Conservation (phyloP, 2,797 vertebrate species). For the Silurus lanzhouensis region DNA sequence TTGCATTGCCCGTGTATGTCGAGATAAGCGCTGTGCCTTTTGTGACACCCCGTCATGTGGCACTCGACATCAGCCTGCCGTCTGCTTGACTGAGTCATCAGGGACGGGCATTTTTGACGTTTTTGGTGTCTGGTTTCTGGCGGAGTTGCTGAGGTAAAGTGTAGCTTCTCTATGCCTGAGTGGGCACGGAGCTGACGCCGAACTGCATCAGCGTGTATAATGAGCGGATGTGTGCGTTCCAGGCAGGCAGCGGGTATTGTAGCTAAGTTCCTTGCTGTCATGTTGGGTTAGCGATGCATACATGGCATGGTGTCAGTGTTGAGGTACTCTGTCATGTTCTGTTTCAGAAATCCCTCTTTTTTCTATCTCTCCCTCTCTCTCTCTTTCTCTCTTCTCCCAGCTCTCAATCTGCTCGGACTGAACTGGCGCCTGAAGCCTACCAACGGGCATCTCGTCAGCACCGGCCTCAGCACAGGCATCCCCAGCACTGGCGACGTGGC, state of each 20-base stretch:
- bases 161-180: conserved; percentile 44
- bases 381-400: conserved; percentile 62
- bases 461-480: conserved; percentile 84
- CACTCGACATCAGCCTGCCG: conserved; percentile 39
- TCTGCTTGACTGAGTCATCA: conserved; percentile 31
- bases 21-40: conserved; percentile 44
- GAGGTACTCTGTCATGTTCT: conserved; percentile 49
- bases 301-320: conserved; percentile 44
- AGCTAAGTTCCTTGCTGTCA: conserved; percentile 48
- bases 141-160: conserved; percentile 48
- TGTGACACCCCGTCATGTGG: conserved; percentile 26
- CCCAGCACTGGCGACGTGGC: conserved; percentile 87
- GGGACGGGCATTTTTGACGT: conserved; percentile 25
- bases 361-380: not conserved
- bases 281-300: conserved; percentile 45
- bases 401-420: conserved; percentile 91
- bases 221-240: conserved; percentile 45
- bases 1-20: conserved; percentile 25
- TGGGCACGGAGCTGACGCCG: conserved; percentile 36
- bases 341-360: conserved; percentile 39
- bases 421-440: conserved; percentile 96
- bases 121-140: conserved; percentile 44
- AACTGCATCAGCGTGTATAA: conserved; percentile 48
- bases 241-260: conserved; percentile 38
- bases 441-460: conserved; percentile 91